Evolutionary conservation across 2,888 invertebrate species (phyloP), one percentile per base, ranked within the genome.

Genomic region (Caradrina kadenii): DNA sequence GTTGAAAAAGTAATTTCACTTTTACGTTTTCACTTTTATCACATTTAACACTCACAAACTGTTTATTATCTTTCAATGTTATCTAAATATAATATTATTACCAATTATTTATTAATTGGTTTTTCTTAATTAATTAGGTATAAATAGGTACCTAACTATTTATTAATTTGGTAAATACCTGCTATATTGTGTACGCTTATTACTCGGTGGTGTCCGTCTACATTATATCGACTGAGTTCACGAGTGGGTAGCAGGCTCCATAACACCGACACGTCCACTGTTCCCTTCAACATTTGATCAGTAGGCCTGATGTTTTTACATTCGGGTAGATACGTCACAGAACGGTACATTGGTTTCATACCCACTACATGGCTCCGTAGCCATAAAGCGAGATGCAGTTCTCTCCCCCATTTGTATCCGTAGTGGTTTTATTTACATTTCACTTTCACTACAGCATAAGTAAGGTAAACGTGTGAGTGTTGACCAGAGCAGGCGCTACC

Each of bases 41-140:
- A 35, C 35, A 35, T 10, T 39, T 11, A 39, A 39, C 13, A 45
- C 15, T 45, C 15, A 45, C 45, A 45, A 17, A 45, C 45, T 17
- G 45, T 45, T 45, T 15, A 42, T 42, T 35, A 26, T 66, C 2
- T 19, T 15, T 8, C 1, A 45, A 11, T 1, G 7, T 26, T 39
- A 26, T 1, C 4, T 10, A 39, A 39, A 13, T 39, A 45, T 45
- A 17, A 45, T 45, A 45, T 5, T 45, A 45, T 45, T 45, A 45
- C 11, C 1, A 15, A 26, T 61, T 26, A 11, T 60, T 62, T 21
- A 21, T 48, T 65, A 4, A 63, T 19, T 39, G 3, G 39, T 5
- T 58, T 62, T 42, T 56, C 56, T 15, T 26, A 4, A 52, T 50
- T 19, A 42, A 68, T 6, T n/a, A 39, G 10, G n/a, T n/a, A n/a